Percentiles rank a stretch among this genome's conserved stretches.
These are phyloP conservation scores for Trichomalopsis sarcophagae DNA, from an alignment of 1,140 invertebrate genomes.

Conservation along the genomic window DNA sequence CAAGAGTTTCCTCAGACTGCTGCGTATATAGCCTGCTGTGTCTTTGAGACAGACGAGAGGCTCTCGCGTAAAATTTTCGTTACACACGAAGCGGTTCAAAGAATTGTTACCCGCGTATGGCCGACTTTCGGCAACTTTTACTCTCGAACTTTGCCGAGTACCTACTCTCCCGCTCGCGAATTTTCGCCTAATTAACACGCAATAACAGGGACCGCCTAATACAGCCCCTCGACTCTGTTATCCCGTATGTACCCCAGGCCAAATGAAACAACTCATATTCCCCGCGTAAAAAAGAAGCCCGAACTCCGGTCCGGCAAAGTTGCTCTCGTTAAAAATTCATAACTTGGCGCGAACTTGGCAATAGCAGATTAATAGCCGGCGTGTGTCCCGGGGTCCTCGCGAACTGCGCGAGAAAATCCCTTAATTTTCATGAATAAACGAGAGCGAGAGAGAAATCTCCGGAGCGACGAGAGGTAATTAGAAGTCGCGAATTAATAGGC, in stretches of 20 bases:
- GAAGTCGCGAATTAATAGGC: conserved; percentile 60
- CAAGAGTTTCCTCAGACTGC: no score
- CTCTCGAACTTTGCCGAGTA: no score
- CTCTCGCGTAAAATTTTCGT: no score
- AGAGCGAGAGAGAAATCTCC: background rate
- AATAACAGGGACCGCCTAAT: background rate
- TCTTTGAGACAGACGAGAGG: no score
- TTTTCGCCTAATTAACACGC: background rate
- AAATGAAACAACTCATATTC: background rate
- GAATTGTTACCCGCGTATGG: no score
- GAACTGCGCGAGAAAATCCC: conserved; percentile 3
- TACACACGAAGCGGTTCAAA: no score
- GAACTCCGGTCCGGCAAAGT: background rate
- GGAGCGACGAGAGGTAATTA: conserved; percentile 49
- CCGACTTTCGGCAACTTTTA: background rate
- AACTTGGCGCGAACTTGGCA: conserved; percentile 16
- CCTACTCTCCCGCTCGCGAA: background rate
- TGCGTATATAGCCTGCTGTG: no score
- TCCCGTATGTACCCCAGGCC: background rate
- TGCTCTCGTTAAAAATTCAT: conserved; percentile 41
- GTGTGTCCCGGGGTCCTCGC: no score
- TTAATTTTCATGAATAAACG: conserved; percentile 49
- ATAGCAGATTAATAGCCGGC: conserved; percentile 44
- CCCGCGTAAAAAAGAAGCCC: background rate
- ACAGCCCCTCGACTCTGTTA: background rate